These are phyloP conservation scores for Porites rus DNA, from an alignment of 92 coral and sea anemone genomes.

Conservation along the genomic window DNA sequence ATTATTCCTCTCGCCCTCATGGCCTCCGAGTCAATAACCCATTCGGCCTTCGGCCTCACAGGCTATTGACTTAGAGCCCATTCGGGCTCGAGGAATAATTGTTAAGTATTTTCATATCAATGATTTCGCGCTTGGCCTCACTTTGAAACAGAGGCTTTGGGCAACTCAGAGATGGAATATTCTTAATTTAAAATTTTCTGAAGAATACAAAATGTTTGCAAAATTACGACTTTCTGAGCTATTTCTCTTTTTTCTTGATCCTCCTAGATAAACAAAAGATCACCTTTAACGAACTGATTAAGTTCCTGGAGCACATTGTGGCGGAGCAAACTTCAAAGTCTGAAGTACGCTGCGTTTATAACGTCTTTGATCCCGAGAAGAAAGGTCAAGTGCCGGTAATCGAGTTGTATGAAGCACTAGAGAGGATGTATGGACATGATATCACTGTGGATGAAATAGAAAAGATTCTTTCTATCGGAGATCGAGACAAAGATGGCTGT, in stretches of 20 bases:
- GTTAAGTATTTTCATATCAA: too few relatives aligned
- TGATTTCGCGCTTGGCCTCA: too few relatives aligned
- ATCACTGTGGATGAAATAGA: conserved; percentile 56
- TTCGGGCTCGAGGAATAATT: too few relatives aligned
- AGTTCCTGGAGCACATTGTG: conserved; percentile 62
- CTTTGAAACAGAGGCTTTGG: too few relatives aligned
- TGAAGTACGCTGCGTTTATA: conserved; percentile 62
- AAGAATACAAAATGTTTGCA: too few relatives aligned
- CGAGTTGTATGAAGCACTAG: conserved; percentile 64
- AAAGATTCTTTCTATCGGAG: conserved; percentile 49
- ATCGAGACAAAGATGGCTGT: conserved; percentile 56
- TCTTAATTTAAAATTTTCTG: too few relatives aligned
- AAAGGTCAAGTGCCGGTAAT: conserved; percentile 50
- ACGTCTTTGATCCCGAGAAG: conserved; percentile 59
- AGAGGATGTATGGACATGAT: conserved; percentile 49
- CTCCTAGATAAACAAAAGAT: conserved; percentile 56
- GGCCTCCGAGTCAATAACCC: too few relatives aligned
- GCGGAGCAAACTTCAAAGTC: conserved; percentile 59
- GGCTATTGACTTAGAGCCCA: too few relatives aligned
- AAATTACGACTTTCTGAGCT: not conserved
- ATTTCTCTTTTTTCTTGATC: too few relatives aligned
- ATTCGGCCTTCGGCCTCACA: too few relatives aligned
- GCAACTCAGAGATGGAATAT: too few relatives aligned
- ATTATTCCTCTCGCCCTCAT: too few relatives aligned
- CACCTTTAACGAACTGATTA: conserved; percentile 60